phyloP scores from a whole-genome alignment of 2,113 vertebrate genomes.

The Cheirogaleus medius region DNA sequence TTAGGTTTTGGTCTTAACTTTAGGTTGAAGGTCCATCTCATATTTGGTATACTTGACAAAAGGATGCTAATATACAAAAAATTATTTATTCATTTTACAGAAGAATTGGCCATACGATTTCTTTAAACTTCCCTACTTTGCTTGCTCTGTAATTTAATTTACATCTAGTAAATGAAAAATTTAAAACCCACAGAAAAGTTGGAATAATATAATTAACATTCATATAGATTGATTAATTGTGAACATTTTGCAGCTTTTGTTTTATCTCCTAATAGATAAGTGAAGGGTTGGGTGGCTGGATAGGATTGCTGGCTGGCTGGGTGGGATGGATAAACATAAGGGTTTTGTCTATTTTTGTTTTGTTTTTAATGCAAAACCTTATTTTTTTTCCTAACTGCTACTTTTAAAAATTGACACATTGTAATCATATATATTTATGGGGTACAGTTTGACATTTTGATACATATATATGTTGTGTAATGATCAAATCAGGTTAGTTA shows the following conservation, averaged over 20 bases:
- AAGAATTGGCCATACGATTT: background rate
- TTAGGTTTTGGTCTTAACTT: background rate
- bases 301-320: background rate
- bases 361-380: background rate
- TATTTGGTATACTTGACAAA: background rate
- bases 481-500: background rate
- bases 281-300: too few species aligned
- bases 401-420: background rate
- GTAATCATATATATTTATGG: background rate
- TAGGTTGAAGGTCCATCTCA: background rate
- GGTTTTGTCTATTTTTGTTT: background rate
- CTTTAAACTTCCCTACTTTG: background rate
- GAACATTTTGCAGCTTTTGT: background rate
- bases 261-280: background rate
- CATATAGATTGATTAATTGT: background rate
- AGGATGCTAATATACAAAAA: background rate
- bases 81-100: background rate
- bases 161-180: background rate
- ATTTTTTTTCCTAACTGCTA: background rate
- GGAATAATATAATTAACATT: background rate
- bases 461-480: background rate
- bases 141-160: slow-evolving; percentile 1
- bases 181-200: background rate
- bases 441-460: background rate
- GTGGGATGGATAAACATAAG: background rate